These are phyloP conservation scores for Furcifer pardalis DNA, from an alignment of 2,797 vertebrate genomes.

Conservation along the genomic window DNA sequence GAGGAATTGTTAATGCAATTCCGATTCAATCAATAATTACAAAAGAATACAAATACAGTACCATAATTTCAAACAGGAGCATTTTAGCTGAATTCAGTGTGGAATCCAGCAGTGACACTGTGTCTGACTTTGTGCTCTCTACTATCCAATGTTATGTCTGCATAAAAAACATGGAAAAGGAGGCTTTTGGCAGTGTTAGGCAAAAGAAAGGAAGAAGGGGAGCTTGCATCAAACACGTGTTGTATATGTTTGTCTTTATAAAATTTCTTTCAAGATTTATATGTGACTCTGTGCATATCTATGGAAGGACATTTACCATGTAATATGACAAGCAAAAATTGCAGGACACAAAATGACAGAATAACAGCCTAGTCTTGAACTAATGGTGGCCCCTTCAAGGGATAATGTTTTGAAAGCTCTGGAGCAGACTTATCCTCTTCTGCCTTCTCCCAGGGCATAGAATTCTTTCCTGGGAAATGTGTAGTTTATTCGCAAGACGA, in stretches of 20 bases:
- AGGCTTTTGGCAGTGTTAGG: background rate
- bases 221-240: background rate
- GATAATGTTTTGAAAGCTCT: background rate
- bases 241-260: too few relatives aligned
- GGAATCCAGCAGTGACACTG: background rate
- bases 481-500: background rate
- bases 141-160: background rate
- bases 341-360: background rate
- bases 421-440: background rate
- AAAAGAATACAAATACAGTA: background rate
- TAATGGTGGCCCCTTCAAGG: background rate
- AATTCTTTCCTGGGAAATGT: background rate
- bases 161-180: background rate
- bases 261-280: background rate
- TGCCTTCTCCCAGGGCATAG: background rate
- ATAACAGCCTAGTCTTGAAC: background rate
- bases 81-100: background rate
- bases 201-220: background rate
- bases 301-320: background rate
- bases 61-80: background rate
- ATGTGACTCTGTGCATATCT: background rate
- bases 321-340: conserved; percentile 1
- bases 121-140: background rate
- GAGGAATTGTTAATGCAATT: background rate
- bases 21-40: background rate